Conservation (phyloP, 2,113 vertebrate genomes). For the Glaucomys volans region DNA sequence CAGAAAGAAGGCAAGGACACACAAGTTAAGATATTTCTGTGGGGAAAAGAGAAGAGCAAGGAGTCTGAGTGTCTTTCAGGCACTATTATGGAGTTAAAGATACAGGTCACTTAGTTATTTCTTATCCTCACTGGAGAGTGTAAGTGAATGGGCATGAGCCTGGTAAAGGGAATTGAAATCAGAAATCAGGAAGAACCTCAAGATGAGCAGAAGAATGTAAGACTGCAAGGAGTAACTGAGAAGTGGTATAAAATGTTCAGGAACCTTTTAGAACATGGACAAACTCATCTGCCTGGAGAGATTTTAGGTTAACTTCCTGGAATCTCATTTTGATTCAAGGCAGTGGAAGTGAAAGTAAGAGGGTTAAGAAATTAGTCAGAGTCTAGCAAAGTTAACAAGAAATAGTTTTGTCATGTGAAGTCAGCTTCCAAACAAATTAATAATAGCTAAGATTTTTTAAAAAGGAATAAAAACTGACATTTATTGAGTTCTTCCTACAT, state of each 20-base stretch:
- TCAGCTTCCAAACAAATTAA: background rate
- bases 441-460: background rate
- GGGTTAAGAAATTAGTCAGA: conserved; percentile 17
- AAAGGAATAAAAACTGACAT: background rate
- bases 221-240: background rate
- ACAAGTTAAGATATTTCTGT: background rate
- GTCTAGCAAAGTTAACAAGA: conserved; percentile 45
- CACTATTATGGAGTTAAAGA: background rate
- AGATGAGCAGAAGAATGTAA: background rate
- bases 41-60: background rate
- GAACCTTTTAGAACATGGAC: background rate
- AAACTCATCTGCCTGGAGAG: background rate
- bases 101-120: background rate
- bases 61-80: background rate
- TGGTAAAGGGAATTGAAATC: conserved; percentile 24
- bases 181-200: background rate
- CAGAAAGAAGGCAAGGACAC: background rate
- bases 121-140: background rate
- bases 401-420: background rate
- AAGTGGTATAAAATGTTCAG: background rate
- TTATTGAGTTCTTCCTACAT: background rate
- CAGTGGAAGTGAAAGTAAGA: background rate
- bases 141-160: background rate
- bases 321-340: background rate
- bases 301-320: conserved; percentile 21